Percentiles rank a stretch among this genome's conserved stretches.
These are phyloP conservation scores for Cremastinae sp. DNA, from an alignment of 2,888 invertebrate species.

Conservation along the genomic window DNA sequence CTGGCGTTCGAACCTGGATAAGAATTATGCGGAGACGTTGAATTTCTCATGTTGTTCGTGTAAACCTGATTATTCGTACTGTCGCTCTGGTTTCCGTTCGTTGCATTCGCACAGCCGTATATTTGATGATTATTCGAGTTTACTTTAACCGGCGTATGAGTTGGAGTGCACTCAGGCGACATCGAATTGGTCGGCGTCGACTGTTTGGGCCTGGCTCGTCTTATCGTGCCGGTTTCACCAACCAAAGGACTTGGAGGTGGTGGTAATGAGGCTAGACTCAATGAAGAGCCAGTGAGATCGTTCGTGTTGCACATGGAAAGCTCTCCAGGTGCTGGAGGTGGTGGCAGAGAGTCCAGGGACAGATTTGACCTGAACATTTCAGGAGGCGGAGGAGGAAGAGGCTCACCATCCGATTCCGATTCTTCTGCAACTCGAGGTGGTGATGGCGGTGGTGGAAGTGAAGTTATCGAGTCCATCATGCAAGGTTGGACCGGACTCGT, in stretches of 20 bases:
- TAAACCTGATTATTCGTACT: constrained; percentile 71
- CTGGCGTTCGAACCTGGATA: constrained; percentile 75
- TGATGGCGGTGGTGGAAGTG: constrained; percentile 81
- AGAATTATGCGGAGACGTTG: constrained; percentile 73
- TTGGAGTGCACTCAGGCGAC: constrained; percentile 80
- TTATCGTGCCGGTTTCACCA: constrained; percentile 80
- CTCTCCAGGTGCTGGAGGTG: constrained; percentile 86
- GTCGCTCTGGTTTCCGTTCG: constrained; percentile 71
- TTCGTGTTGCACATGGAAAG: constrained; percentile 81
- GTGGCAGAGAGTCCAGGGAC: constrained; percentile 90
- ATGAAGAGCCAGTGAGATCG: constrained; percentile 86
- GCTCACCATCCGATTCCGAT: constrained; percentile 82
- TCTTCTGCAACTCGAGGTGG: constrained; percentile 81
- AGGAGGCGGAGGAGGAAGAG: constrained; percentile 87
- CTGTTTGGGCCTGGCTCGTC: constrained; percentile 79
- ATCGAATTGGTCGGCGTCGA: constrained; percentile 79
- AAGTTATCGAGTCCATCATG: constrained; percentile 82
- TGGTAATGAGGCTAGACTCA: constrained; percentile 86
- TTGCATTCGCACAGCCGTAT: constrained; percentile 72
- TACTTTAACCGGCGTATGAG: constrained; percentile 77
- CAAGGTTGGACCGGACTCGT: constrained; percentile 76
- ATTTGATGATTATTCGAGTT: constrained; percentile 63
- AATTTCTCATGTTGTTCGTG: constrained; percentile 68
- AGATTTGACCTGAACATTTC: constrained; percentile 89
- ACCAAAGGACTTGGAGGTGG: constrained; percentile 86